A percentile compares a stretch with the other conserved stretches of the same genome.
Conservation (phyloP, 2,797 vertebrate species). For the Triplophysa yarkandensis region DNA sequence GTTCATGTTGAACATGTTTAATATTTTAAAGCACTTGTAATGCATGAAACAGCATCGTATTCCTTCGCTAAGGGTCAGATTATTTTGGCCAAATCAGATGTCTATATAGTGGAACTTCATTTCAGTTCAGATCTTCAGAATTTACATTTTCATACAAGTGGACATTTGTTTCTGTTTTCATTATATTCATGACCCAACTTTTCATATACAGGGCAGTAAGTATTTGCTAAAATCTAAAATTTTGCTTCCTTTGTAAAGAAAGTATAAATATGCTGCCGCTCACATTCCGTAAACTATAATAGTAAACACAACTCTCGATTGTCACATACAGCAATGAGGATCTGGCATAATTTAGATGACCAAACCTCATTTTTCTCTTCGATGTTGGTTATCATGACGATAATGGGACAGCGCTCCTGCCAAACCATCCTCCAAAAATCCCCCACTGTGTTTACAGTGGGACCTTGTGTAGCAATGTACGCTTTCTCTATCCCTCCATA, state of each 20-base stretch:
- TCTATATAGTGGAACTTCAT: too few relatives aligned
- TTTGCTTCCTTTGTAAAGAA: background rate
- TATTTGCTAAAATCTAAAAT: background rate
- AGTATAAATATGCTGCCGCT: background rate
- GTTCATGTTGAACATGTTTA: too few relatives aligned
- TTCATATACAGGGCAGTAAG: too few relatives aligned
- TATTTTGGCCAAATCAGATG: background rate
- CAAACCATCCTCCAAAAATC: constrained; percentile 99
- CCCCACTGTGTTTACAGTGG: constrained; percentile 94
- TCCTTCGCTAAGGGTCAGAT: too few relatives aligned
- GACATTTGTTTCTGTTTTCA: too few relatives aligned
- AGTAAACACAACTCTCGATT: background rate
- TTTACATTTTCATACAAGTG: too few relatives aligned
- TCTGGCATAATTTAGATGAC: background rate
- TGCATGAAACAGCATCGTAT: too few relatives aligned
- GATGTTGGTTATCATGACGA: constrained; percentile 99
- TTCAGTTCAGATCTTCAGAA: too few relatives aligned
- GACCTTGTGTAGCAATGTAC: constrained; percentile 98
- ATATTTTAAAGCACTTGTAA: too few relatives aligned
- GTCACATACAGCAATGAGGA: background rate
- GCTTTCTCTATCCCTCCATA: constrained; percentile 89
- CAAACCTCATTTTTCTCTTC: constrained; percentile 97
- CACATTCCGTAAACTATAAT: background rate
- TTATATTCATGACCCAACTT: too few relatives aligned
- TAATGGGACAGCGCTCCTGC: constrained; percentile 91